Percentiles rank a stretch among this genome's conserved stretches.
Evolutionary conservation across 2,113 vertebrate genomes (phyloP).

Genomic region (Drymodes brunneopygia): DNA sequence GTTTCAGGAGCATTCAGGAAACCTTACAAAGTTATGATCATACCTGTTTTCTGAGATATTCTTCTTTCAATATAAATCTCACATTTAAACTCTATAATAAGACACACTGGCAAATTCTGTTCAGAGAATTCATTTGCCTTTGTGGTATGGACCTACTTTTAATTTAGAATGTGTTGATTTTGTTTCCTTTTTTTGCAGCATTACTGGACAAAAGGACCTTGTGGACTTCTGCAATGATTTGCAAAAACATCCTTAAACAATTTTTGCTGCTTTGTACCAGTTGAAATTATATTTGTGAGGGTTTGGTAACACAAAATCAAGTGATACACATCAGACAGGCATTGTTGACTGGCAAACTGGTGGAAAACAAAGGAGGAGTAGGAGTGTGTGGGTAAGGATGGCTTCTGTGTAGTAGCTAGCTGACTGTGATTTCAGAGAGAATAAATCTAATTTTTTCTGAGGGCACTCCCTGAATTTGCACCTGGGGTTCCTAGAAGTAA

Average conservation of each 20-base stretch:
- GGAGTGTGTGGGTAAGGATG: neutral
- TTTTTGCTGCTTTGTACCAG: neutral
- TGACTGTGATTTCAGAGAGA: neutral
- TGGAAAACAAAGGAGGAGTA: neutral
- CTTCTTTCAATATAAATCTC: neutral
- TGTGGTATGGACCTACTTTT: neutral
- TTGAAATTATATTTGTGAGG: neutral
- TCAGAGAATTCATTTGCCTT: neutral
- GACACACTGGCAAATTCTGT: neutral
- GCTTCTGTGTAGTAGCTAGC: neutral
- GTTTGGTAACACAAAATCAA: neutral
- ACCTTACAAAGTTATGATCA: neutral
- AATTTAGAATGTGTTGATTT: neutral
- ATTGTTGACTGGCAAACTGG: neutral
- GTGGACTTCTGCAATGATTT: neutral
- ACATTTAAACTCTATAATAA: neutral
- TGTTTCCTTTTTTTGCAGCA: neutral
- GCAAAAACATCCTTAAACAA: neutral
- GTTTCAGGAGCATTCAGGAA: neutral
- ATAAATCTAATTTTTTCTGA: neutral
- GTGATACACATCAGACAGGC: neutral
- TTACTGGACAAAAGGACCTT: neutral
- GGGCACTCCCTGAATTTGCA: neutral
- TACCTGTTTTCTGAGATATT: neutral
- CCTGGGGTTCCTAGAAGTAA: neutral